These are phyloP conservation scores for Coelinius sp. DNA, from an alignment of 2,888 invertebrate species.

Conservation along the genomic window DNA sequence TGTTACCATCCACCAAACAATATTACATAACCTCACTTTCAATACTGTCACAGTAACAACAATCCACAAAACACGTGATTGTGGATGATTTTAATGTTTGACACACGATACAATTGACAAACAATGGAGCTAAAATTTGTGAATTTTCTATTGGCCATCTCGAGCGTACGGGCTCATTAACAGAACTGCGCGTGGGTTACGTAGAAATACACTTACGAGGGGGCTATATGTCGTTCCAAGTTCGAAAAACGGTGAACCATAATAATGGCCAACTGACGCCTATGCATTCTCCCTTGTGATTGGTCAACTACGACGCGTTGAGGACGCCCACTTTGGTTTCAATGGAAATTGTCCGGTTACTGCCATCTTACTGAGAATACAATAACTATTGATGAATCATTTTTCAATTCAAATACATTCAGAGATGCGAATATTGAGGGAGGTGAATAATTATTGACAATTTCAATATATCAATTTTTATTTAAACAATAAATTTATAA, in stretches of 20 bases:
- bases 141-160: slow-evolving; percentile 43
- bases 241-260: slow-evolving; percentile 27
- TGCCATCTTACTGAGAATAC: not conserved
- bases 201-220: slow-evolving; percentile 4
- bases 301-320: not conserved
- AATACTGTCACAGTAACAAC: slow-evolving; percentile 34
- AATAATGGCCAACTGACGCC: slow-evolving; percentile 19
- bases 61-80: slow-evolving; percentile 18
- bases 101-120: slow-evolving; percentile 8
- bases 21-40: slow-evolving; percentile 54
- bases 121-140: not conserved
- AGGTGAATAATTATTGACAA: not conserved
- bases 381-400: not conserved
- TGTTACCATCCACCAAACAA: slow-evolving; percentile 42
- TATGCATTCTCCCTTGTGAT: not conserved
- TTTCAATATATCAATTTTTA: slow-evolving; percentile 64
- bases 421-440: not conserved
- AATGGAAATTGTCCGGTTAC: not conserved
- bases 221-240: slow-evolving; percentile 22
- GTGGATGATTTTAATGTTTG: not conserved
- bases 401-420: no score
- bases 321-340: not conserved
- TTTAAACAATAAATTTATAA: slow-evolving; percentile 69
- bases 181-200: slow-evolving; percentile 50
- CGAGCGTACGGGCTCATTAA: slow-evolving; percentile 55